Evolutionary conservation across 2,888 invertebrate species (phyloP).

Genomic region (Xylota segnis): DNA sequence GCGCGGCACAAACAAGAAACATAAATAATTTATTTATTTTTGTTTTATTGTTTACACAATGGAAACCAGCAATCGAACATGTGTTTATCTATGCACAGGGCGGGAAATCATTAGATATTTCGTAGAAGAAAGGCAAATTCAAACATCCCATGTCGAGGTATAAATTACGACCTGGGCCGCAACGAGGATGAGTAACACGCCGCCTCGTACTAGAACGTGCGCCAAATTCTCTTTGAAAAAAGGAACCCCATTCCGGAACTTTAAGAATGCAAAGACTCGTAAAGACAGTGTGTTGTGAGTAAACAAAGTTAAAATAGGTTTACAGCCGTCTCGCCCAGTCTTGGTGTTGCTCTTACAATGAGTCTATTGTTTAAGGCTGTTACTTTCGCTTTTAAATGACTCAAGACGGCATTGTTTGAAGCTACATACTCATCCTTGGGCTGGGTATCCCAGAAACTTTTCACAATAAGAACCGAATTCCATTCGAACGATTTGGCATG

Average conservation of each 20-base stretch:
- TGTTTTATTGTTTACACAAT: slow-evolving; percentile 50
- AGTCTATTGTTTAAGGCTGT: slow-evolving; percentile 50
- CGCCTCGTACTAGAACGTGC: slow-evolving; percentile 17
- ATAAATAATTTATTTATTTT: slow-evolving; percentile 31
- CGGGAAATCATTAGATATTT: slow-evolving; percentile 11
- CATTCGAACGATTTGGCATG: slow-evolving; percentile 44
- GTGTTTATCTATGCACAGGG: slow-evolving; percentile 52
- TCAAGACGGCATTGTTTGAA: slow-evolving; percentile 58
- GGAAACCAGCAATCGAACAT: slow-evolving; percentile 37
- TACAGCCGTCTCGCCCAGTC: slow-evolving; percentile 45
- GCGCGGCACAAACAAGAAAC: slow-evolving; percentile 5
- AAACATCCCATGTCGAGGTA: slow-evolving; percentile 32
- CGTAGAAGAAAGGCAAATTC: slow-evolving; percentile 17
- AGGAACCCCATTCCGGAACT: slow-evolving; percentile 49
- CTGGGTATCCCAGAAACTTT: slow-evolving; percentile 6
- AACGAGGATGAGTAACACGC: slow-evolving; percentile 25
- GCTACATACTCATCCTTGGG: slow-evolving; percentile 25
- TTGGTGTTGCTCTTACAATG: slow-evolving; percentile 28
- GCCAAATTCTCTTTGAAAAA: slow-evolving; percentile 26
- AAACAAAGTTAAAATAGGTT: slow-evolving; percentile 68
- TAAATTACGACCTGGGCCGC: slow-evolving; percentile 47
- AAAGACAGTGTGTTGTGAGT: slow-evolving; percentile 21
- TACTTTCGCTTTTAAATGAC: slow-evolving; percentile 67
- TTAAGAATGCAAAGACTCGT: slow-evolving; percentile 61
- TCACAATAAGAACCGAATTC: slow-evolving; percentile 35